phyloP scores from a whole-genome alignment of 2,113 vertebrate genomes.

The Chamaetylas fuelleborni region DNA sequence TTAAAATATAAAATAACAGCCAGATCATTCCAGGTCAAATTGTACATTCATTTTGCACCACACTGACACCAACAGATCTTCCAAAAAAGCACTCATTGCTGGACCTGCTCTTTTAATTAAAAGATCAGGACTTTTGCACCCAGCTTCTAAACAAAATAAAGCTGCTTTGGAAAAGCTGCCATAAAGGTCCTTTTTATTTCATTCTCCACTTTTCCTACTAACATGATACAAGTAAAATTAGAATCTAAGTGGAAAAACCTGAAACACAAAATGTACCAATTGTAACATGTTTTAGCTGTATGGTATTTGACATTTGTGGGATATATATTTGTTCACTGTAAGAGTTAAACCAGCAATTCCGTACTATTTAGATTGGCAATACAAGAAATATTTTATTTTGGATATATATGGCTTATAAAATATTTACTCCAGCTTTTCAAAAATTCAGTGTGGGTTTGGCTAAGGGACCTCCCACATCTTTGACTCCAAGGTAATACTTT shows the following conservation, averaged over 20 bases:
- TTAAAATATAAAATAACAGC: background rate
- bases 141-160: conserved; percentile 8
- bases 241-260: background rate
- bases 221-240: conserved; percentile 14
- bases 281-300: background rate
- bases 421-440: conserved; percentile 47
- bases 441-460: conserved; percentile 33
- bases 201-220: background rate
- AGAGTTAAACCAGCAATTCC: conserved; percentile 45
- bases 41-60: background rate
- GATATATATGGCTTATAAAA: conserved; percentile 48
- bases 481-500: background rate
- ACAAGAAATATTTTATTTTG: conserved; percentile 35
- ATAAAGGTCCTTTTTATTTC: conserved; percentile 14
- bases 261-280: background rate
- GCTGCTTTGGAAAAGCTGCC: conserved; percentile 25
- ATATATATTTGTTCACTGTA: background rate
- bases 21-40: background rate
- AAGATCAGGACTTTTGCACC: background rate
- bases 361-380: conserved; percentile 49
- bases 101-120: background rate
- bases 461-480: background rate
- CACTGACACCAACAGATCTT: background rate
- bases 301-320: conserved; percentile 7
- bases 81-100: background rate